Evolutionary conservation across 2,888 invertebrate species (phyloP), one percentile per base, ranked within the genome.

Genomic region (Phortica magna): DNA sequence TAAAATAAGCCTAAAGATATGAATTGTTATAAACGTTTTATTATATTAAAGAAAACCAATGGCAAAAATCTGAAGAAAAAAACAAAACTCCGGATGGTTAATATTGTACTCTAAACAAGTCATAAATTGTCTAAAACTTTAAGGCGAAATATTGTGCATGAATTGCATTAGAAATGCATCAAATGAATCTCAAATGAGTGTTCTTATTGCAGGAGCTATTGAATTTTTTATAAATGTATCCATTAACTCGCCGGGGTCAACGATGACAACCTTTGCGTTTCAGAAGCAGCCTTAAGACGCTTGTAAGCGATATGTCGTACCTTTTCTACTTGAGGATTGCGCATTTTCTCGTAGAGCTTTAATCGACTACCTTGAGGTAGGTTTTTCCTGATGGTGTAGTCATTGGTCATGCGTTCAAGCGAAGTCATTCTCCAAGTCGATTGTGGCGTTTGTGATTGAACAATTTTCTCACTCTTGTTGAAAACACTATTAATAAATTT

Each of bases 21-120:
- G 85, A 88, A 88, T 88, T 88, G 89, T 88, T 88, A 87, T 88
- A 86, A 82, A 88, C 81, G 87, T 88, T 84, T 89, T 84, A 88
- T 85, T 77, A 78, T 87, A 83, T 88, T 82, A 71, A 70, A 43
- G 48, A 70, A 70, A 65, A 39, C 31, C 31, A 65, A 65, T 39
- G 41, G 65, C 65, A 65, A 39, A 61, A 61, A 61, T 61, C 12
- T 17, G 22, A 65, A 65, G 10, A 31, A 41, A 57, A n/a, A 17
- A 31, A 31, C 31, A 31, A 31, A 31, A 31, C 31, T 31, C 31
- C 31, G 53, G 19, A 59, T 59, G 59, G 14, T 48, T 14, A 48
- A 12, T 48, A 48, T 48, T 48, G 10, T 48, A 12, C 7, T 14
- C 48, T 12, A 73, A 64, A 43, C 9, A 64, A 73, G 10, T 59